Evolutionary conservation across 2,888 invertebrate species (phyloP).

Genomic region (Cheiracanthium punctorium): DNA sequence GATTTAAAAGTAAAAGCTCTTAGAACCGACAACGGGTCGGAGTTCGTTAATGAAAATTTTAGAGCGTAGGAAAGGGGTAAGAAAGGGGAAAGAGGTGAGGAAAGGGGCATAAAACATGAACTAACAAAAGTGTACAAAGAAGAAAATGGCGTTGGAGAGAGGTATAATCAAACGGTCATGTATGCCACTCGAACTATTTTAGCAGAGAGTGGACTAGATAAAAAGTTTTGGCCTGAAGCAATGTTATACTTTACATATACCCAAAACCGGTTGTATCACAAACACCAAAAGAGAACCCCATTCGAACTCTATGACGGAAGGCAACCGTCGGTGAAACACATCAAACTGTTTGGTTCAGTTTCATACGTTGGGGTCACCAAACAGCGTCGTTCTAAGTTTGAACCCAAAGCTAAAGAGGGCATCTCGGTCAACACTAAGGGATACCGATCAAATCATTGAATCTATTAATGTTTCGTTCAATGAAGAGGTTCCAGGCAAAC

Average conservation of each 20-base stretch:
- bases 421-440: too few relatives aligned
- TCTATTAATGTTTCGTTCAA: too few relatives aligned
- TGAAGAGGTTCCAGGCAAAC: too few relatives aligned
- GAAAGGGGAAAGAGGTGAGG: conserved; percentile 15
- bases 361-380: not conserved
- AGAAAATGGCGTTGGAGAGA: too few relatives aligned
- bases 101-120: conserved; percentile 14
- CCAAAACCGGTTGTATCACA: not conserved
- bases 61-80: not conserved
- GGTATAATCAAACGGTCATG: not conserved
- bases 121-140: conserved; percentile 2
- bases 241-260: not conserved
- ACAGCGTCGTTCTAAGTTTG: not conserved
- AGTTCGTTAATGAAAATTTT: not conserved
- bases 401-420: not conserved
- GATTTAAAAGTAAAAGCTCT: not conserved
- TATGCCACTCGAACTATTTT: not conserved
- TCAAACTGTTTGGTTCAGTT: not conserved
- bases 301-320: not conserved
- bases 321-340: not conserved
- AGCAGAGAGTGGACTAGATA: not conserved
- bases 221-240: not conserved
- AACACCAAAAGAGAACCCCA: not conserved
- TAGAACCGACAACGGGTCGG: not conserved
- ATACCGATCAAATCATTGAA: too few relatives aligned